Conservation (phyloP, 64 coral and sea anemone species). For the Montipora foliosa region DNA sequence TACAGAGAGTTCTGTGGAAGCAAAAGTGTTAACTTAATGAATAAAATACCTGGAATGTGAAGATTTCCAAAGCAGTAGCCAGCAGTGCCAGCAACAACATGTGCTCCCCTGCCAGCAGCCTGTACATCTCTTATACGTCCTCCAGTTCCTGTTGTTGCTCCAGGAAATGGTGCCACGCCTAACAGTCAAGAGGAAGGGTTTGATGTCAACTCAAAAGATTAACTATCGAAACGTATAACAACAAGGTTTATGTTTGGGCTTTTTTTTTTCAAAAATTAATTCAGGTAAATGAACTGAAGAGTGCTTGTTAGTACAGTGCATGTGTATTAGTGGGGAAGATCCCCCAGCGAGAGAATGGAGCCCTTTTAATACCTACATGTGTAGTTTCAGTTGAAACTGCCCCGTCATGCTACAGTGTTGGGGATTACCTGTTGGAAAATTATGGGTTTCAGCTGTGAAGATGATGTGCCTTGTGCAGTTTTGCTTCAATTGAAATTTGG, state of each 20-base stretch:
- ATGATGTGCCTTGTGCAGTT: slow-evolving; percentile 84
- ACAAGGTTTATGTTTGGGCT: no score
- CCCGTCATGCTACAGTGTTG: background rate
- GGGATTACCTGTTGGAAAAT: slow-evolving; percentile 92
- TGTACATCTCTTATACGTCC: slow-evolving; percentile 95
- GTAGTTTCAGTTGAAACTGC: no score
- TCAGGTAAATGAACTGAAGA: no score
- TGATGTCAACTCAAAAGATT: background rate
- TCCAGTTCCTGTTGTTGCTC: slow-evolving; percentile 96
- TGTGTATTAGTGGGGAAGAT: no score
- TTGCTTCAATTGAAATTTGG: slow-evolving; percentile 73
- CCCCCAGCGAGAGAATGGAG: no score
- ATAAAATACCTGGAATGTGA: slow-evolving; percentile 85
- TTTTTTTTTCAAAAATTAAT: no score
- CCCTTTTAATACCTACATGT: no score
- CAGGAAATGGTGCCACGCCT: slow-evolving; percentile 97
- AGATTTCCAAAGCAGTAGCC: slow-evolving; percentile 98
- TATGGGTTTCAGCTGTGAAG: slow-evolving; percentile 97
- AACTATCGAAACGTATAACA: no score
- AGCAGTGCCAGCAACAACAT: slow-evolving; percentile 97
- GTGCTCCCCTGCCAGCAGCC: slow-evolving; percentile 86
- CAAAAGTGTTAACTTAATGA: background rate
- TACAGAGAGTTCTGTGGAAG: background rate
- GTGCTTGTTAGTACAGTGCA: no score
- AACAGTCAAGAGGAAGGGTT: background rate